Conservation (phyloP, 2,113 vertebrate genomes). For the Capreolus pygargus region DNA sequence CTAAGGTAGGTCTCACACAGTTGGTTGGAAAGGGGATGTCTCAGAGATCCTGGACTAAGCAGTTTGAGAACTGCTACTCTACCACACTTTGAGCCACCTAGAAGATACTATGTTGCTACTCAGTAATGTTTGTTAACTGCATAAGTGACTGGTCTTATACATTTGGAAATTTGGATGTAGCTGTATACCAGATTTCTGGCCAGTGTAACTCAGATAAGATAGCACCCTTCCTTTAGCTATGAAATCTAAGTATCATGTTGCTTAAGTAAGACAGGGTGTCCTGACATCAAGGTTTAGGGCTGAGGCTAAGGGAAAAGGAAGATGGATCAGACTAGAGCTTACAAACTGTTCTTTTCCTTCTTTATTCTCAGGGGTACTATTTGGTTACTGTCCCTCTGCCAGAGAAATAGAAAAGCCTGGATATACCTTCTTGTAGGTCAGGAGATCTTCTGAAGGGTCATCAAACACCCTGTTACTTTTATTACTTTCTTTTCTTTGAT, state of each 20-base stretch:
- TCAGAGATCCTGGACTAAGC: not conserved
- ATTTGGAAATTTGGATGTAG: not conserved
- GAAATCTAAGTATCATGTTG: not conserved
- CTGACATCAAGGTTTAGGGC: not conserved
- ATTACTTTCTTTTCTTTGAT: conserved; percentile 9
- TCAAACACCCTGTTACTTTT: not conserved
- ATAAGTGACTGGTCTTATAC: not conserved
- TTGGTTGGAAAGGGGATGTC: not conserved
- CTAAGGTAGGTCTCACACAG: not conserved
- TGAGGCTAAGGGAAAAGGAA: not conserved
- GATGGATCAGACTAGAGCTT: not conserved
- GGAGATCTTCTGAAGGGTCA: not conserved
- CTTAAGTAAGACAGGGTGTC: not conserved
- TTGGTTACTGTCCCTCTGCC: not conserved
- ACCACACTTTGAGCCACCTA: not conserved
- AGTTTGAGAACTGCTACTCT: not conserved
- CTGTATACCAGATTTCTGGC: not conserved
- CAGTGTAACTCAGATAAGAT: not conserved
- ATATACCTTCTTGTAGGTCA: not conserved
- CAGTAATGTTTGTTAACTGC: not conserved
- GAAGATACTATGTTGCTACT: not conserved
- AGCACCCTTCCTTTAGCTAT: not conserved
- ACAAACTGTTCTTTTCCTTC: not conserved
- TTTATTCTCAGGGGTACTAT: not conserved
- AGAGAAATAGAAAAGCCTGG: not conserved